phyloP scores from a whole-genome alignment of 2,888 invertebrate genomes.

The Chrysolina oricalcia region DNA sequence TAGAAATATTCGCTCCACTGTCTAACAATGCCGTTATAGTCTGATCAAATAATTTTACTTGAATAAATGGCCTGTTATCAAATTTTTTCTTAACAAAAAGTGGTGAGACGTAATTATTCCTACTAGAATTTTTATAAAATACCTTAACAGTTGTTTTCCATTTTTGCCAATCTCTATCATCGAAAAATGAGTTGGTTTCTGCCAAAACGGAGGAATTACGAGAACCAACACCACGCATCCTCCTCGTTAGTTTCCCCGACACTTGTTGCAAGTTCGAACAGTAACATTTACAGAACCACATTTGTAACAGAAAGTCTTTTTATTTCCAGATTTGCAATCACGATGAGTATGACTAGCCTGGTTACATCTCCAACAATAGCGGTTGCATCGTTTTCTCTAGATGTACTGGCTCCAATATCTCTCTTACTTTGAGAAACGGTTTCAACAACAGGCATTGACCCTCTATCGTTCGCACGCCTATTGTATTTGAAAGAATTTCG shows the following conservation, averaged over 20 bases:
- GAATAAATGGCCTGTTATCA: conserved; percentile 30
- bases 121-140: neutral
- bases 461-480: neutral
- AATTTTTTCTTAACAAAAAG: neutral
- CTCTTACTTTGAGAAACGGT: too few relatives aligned
- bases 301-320: conserved; percentile 27
- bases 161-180: neutral
- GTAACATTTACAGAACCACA: neutral
- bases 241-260: conserved; percentile 14
- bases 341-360: neutral
- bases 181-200: neutral
- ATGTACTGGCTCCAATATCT: neutral
- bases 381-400: neutral
- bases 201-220: neutral
- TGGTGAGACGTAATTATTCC: neutral
- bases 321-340: neutral
- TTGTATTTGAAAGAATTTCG: neutral
- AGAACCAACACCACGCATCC: neutral
- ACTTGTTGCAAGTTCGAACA: neutral
- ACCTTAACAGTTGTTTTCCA: neutral
- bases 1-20: conserved; percentile 18
- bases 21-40: conserved; percentile 25
- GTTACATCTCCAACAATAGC: conserved; percentile 28
- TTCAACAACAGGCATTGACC: neutral
- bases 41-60: conserved; percentile 19